These are phyloP conservation scores for Melanotaenia duboulayi DNA, from an alignment of 2,113 vertebrate genomes.

Conservation along the genomic window DNA sequence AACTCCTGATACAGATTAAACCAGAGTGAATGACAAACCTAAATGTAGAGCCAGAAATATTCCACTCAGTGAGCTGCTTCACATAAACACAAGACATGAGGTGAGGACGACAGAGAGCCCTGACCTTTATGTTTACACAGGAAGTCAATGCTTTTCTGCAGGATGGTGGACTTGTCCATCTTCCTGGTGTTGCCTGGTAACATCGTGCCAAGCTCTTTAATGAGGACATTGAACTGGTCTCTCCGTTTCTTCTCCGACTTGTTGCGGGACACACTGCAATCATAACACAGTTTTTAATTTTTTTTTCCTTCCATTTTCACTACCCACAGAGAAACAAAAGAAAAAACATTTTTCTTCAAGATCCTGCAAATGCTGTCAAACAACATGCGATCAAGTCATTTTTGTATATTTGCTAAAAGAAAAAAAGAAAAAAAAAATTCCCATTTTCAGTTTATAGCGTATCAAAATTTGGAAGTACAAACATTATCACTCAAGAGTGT, in stretches of 20 bases:
- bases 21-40: slow-evolving; percentile 6
- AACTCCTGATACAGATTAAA: not conserved
- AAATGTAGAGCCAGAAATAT: slow-evolving; percentile 18
- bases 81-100: slow-evolving; percentile 43
- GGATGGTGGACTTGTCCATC: slow-evolving; percentile 99
- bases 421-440: no score
- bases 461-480: not conserved
- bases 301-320: no score
- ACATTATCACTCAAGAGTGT: not conserved
- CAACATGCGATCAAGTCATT: no score
- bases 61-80: slow-evolving; percentile 6
- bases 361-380: no score
- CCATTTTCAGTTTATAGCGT: not conserved
- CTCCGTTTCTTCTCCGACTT: slow-evolving; percentile 98
- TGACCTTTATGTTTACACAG: slow-evolving; percentile 98
- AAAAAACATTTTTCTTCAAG: no score
- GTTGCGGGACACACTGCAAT: slow-evolving; percentile 93
- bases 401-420: no score
- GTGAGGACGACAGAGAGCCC: slow-evolving; percentile 1
- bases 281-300: not conserved
- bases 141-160: slow-evolving; percentile 99
- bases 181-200: slow-evolving; percentile 97
- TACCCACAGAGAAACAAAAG: no score
- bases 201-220: slow-evolving; percentile 99
- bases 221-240: slow-evolving; percentile 99